Percentiles rank a stretch among this genome's conserved stretches.
These are phyloP conservation scores for Halichoerus grypus DNA, from an alignment of 2,113 vertebrate genomes.

Conservation along the genomic window DNA sequence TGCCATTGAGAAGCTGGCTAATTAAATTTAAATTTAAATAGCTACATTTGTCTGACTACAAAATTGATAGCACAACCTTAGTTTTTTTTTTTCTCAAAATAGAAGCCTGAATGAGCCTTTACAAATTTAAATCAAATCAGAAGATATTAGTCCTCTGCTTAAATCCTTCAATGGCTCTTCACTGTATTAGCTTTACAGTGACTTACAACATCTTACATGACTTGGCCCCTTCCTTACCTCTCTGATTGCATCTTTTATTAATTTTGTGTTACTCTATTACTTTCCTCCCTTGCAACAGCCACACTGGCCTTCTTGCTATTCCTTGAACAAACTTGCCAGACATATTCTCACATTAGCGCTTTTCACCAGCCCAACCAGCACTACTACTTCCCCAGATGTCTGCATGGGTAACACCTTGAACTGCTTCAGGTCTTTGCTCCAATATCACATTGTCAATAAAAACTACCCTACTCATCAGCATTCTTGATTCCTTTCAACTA, in stretches of 20 bases:
- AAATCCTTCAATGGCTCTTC: neutral
- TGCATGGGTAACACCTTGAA: neutral
- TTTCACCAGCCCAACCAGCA: too few relatives aligned
- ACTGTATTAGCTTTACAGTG: neutral
- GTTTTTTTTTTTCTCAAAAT: neutral
- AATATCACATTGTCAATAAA: neutral
- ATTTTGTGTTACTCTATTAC: neutral
- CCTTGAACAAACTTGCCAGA: neutral
- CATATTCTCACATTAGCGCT: neutral
- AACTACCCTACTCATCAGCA: neutral
- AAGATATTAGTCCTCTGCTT: neutral
- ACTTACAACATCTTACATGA: neutral
- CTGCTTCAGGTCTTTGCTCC: neutral
- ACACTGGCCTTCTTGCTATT: neutral
- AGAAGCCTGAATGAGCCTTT: neutral
- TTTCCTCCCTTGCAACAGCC: neutral
- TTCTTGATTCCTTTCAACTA: neutral
- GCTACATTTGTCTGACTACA: neutral
- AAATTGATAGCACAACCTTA: neutral
- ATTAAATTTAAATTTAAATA: neutral
- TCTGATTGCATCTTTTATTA: neutral
- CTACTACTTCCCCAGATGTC: neutral
- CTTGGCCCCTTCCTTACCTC: neutral
- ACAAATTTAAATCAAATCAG: neutral
- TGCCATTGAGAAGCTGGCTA: neutral